Base-by-base conservation (phyloP, 2,113 vertebrate genomes). In the Hypomesus transpacificus region DNA sequence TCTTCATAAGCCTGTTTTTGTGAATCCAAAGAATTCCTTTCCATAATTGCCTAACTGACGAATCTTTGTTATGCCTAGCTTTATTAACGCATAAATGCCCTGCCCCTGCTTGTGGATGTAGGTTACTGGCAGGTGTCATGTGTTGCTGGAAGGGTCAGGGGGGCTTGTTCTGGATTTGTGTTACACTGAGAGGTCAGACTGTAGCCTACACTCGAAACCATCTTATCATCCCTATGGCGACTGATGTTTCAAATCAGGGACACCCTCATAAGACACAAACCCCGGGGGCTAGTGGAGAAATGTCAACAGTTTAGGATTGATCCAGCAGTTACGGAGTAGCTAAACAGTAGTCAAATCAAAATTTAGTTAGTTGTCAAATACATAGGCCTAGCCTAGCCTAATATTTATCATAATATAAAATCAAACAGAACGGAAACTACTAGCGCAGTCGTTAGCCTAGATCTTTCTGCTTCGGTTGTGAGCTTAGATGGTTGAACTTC, bases 121-220 rank as follows among this genome's bases (percentile, higher is more conserved):
- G 39, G 39, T 71, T 69, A 61, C 4, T 34, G 31, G 31, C 31
- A 34, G 21, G 67, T 75, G 82, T 76, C 76, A 78, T 75, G 76
- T 3, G 28, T 69, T 68, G 59, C 73, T 75, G 79, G 66, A 61
- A 59, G 77, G 76, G 78, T 85, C 68, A 77, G 16, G 53, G 14
- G 24, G 63, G 69, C 28, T 0, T 21, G 68, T 59, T 69, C 14
- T 3, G 26, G 7, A 66, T 58, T 73, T 62, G n/a, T 31, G 81
- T 79, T 70, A 70, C 62, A 66, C 50, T 66, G 71, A 60, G 17
- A 77, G 67, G 70, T 77, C 66, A 77, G 57, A 28, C 0, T 3
- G 21, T 52, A 3, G 1, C 18, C 8, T 14, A 21, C 24, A 75
- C 63, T 66, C 68, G 68, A 77, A 57, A 75, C 58, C 20, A 53